A percentile compares a stretch with the other conserved stretches of the same genome.
phyloP scores from a whole-genome alignment of 2,888 invertebrate genomes.

The Lasioglossum calceatum region DNA sequence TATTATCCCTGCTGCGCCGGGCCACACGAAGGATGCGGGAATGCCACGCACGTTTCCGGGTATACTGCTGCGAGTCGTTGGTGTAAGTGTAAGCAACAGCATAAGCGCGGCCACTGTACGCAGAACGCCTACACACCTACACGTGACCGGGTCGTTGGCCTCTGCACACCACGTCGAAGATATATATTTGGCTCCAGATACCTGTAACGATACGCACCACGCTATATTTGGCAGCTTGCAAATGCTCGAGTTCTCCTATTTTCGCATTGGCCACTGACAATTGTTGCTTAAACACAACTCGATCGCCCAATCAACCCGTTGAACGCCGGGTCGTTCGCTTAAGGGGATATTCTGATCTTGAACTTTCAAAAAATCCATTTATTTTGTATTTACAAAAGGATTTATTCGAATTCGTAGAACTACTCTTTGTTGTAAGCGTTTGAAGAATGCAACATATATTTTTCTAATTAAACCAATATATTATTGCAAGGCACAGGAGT shows the following conservation, averaged over 20 bases:
- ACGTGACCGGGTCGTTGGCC: conserved; percentile 73
- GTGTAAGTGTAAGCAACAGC: conserved; percentile 46
- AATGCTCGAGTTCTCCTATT: conserved; percentile 24
- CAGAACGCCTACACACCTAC: conserved; percentile 73
- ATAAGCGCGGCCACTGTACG: conserved; percentile 66
- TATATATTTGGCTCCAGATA: conserved; percentile 65
- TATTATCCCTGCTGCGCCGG: conserved; percentile 56
- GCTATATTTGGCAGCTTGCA: conserved; percentile 60
- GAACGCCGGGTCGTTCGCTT: neutral
- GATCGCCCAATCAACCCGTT: neutral
- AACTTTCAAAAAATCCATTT: neutral
- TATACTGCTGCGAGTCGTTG: conserved; percentile 37
- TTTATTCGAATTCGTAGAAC: neutral
- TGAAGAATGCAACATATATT: neutral
- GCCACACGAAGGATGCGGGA: conserved; percentile 34
- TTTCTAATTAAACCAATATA: too few relatives aligned
- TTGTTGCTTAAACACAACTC: neutral
- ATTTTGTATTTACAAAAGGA: neutral
- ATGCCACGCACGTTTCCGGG: conserved; percentile 59
- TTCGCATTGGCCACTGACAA: neutral
- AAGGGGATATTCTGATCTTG: neutral
- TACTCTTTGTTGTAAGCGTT: neutral
- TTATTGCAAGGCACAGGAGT: too few relatives aligned
- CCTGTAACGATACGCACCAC: conserved; percentile 57
- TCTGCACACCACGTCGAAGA: conserved; percentile 59